Percentiles rank a stretch among this genome's conserved stretches.
Evolutionary conservation across 2,113 vertebrate species (phyloP).

Genomic region (Nycticorax nycticorax): DNA sequence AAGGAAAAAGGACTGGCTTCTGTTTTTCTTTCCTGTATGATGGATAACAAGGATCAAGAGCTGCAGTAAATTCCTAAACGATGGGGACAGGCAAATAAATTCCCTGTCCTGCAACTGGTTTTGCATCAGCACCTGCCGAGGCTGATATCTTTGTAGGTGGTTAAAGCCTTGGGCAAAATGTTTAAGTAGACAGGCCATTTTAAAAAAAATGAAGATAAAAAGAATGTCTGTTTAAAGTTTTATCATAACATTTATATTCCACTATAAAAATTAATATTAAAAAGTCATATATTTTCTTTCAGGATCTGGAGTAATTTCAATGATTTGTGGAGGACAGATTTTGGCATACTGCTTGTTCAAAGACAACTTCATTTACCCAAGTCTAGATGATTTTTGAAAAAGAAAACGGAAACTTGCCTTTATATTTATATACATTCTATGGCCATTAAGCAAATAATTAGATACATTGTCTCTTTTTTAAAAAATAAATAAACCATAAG

Average conservation of each 20-base stretch:
- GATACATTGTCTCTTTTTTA: background rate
- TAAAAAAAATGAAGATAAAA: background rate
- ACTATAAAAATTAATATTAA: background rate
- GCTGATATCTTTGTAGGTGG: background rate
- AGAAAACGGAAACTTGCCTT: background rate
- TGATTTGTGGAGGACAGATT: slow-evolving; percentile 88
- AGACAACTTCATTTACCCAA: slow-evolving; percentile 87
- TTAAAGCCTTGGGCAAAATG: background rate
- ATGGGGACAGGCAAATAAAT: background rate
- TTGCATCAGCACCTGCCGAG: background rate
- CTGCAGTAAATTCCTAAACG: background rate
- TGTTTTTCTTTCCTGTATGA: background rate
- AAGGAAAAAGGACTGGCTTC: background rate
- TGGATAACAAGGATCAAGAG: background rate
- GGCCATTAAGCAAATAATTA: background rate
- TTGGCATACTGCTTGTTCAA: slow-evolving; percentile 87
- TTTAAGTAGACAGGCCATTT: background rate
- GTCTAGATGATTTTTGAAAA: slow-evolving; percentile 86
- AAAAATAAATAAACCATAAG: background rate
- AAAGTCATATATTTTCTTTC: slow-evolving; percentile 32
- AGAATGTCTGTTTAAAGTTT: background rate
- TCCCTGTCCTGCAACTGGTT: background rate
- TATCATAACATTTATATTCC: background rate
- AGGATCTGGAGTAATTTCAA: slow-evolving; percentile 86
- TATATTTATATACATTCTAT: background rate